phyloP scores from a whole-genome alignment of 2,113 vertebrate genomes.

The Macrotus californicus region DNA sequence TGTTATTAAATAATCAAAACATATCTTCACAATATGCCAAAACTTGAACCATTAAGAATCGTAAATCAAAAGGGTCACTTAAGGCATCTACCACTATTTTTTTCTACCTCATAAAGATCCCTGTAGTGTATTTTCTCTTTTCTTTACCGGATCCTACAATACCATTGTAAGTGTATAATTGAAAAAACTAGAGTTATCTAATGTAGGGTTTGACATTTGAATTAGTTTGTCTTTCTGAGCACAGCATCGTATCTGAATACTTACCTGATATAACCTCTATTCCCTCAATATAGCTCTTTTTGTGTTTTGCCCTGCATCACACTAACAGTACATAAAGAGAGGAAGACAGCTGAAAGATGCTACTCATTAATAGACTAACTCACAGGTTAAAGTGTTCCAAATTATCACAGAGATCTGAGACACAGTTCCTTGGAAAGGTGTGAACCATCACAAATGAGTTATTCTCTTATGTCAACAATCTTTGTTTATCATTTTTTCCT shows the following conservation, averaged over 20 bases:
- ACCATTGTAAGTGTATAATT: not conserved
- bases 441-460: not conserved
- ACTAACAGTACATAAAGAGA: not conserved
- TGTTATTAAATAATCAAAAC: not conserved
- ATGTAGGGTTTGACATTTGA: not conserved
- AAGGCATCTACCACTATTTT: not conserved
- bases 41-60: not conserved
- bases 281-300: not conserved
- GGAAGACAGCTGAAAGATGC: not conserved
- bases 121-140: not conserved
- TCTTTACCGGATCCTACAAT: not conserved
- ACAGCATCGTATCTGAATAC: not conserved
- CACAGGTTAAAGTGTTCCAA: not conserved
- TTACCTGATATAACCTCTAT: not conserved
- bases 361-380: conserved; percentile 5
- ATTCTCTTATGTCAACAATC: not conserved
- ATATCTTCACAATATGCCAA: not conserved
- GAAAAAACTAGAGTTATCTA: not conserved
- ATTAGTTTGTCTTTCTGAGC: not conserved
- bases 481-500: not conserved
- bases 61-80: not conserved
- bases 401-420: conserved; percentile 24
- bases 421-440: not conserved
- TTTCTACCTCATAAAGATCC: not conserved
- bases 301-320: not conserved